Percentiles rank a stretch among this genome's conserved stretches.
Conservation (phyloP, 1,140 invertebrate species). For the Zaprionus gabonicus region DNA sequence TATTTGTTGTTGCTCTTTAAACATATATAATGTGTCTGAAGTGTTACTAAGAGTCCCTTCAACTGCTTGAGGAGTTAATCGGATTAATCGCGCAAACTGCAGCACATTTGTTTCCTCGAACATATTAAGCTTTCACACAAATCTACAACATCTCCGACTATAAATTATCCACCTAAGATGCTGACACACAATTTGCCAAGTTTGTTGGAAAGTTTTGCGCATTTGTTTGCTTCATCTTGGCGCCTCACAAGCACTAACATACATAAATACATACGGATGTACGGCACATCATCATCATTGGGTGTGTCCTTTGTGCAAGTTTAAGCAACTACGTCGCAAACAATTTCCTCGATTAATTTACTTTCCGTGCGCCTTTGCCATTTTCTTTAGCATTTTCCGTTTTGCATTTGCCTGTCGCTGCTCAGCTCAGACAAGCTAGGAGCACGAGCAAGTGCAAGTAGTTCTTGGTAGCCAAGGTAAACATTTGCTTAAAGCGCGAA, state of each 20-base stretch:
- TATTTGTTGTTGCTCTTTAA: neutral
- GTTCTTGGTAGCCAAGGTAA: constrained; percentile 73
- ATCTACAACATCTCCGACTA: constrained; percentile 28
- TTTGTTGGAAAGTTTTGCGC: constrained; percentile 60
- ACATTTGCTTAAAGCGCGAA: constrained; percentile 78
- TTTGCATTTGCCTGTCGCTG: constrained; percentile 58
- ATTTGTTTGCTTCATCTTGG: constrained; percentile 60
- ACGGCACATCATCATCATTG: constrained; percentile 27
- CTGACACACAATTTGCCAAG: constrained; percentile 71
- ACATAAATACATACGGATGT: constrained; percentile 18
- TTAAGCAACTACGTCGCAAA: constrained; percentile 76
- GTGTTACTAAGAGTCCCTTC: neutral
- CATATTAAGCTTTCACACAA: constrained; percentile 12
- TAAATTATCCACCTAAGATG: constrained; percentile 64
- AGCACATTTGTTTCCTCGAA: constrained; percentile 21
- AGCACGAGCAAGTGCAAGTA: constrained; percentile 27
- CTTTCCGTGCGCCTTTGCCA: constrained; percentile 73
- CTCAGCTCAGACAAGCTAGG: constrained; percentile 12
- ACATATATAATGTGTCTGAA: neutral
- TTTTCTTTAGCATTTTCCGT: constrained; percentile 76
- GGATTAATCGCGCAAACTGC: constrained; percentile 28
- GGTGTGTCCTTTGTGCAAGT: constrained; percentile 70
- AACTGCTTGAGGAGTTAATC: constrained; percentile 14
- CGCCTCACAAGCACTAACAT: constrained; percentile 18
- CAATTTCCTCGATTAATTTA: constrained; percentile 83